These are phyloP conservation scores for Maniola jurtina DNA, from an alignment of 1,140 invertebrate species.

Conservation along the genomic window DNA sequence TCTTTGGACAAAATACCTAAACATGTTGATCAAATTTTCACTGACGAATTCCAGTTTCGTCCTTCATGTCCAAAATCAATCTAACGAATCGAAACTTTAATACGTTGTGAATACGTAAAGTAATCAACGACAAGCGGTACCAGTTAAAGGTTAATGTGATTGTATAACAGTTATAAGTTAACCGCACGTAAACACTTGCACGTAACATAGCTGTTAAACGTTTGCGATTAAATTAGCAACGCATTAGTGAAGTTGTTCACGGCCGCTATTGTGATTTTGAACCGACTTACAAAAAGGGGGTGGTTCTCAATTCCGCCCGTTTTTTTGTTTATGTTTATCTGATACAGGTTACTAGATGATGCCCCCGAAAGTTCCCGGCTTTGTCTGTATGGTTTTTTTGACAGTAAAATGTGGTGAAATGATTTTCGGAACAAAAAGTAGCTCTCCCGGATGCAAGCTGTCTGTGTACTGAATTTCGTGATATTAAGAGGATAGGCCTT, in stretches of 20 bases:
- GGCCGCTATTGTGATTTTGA: constrained; percentile 2
- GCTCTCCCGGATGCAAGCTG: too few species aligned
- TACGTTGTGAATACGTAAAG: neutral
- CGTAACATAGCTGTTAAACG: constrained; percentile 10
- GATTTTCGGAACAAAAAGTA: too few species aligned
- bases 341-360: too few species aligned
- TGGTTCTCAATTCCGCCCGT: too few species aligned
- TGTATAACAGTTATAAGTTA: constrained; percentile 12
- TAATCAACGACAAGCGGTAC: neutral
- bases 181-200: constrained; percentile 7
- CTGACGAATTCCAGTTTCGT: neutral
- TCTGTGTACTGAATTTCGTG: too few species aligned
- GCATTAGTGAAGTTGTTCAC: constrained; percentile 7
- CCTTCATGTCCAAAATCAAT: neutral
- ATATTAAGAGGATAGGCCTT: too few species aligned
- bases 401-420: too few species aligned
- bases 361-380: too few species aligned
- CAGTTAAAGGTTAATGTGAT: constrained; percentile 3
- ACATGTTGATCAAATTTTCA: neutral
- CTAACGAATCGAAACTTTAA: neutral
- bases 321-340: neutral
- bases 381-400: too few species aligned
- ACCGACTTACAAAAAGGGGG: too few species aligned
- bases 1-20: too few species aligned
- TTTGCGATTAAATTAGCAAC: constrained; percentile 10